phyloP scores from a whole-genome alignment of 2,888 invertebrate species.

The Tenthredo scrophulariae region DNA sequence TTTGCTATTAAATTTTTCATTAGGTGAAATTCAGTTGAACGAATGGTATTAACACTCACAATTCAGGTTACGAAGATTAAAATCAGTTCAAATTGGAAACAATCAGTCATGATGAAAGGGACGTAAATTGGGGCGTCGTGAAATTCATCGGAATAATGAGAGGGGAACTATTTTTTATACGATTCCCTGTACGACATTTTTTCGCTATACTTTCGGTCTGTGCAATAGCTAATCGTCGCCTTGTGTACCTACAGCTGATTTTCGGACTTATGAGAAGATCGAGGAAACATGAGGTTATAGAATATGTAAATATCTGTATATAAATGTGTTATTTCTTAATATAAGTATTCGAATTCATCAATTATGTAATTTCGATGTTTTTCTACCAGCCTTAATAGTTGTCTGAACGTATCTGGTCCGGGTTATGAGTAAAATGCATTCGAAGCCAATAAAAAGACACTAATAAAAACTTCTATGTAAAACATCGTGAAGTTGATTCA shows the following conservation, averaged over 20 bases:
- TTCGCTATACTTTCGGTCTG: background rate
- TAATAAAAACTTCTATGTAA: background rate
- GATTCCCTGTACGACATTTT: background rate
- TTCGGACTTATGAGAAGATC: background rate
- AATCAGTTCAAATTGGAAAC: too few relatives aligned
- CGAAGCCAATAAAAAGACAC: background rate
- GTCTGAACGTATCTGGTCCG: background rate
- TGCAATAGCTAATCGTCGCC: background rate
- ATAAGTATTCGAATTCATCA: background rate
- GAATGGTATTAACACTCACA: background rate
- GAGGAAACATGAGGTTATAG: background rate
- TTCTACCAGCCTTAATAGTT: background rate
- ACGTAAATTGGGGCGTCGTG: background rate
- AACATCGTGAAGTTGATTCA: background rate
- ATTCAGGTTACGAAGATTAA: background rate
- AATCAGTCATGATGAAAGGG: background rate
- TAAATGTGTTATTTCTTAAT: background rate
- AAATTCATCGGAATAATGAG: background rate
- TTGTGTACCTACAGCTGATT: background rate
- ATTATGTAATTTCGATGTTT: background rate
- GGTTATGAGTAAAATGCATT: background rate
- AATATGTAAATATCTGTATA: conserved; percentile 4
- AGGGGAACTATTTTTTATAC: background rate
- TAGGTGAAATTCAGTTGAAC: background rate
- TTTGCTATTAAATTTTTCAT: background rate